A percentile compares a stretch with the other conserved stretches of the same genome.
These are phyloP conservation scores for Amiota communis DNA, from an alignment of 2,888 invertebrate genomes.

Conservation along the genomic window DNA sequence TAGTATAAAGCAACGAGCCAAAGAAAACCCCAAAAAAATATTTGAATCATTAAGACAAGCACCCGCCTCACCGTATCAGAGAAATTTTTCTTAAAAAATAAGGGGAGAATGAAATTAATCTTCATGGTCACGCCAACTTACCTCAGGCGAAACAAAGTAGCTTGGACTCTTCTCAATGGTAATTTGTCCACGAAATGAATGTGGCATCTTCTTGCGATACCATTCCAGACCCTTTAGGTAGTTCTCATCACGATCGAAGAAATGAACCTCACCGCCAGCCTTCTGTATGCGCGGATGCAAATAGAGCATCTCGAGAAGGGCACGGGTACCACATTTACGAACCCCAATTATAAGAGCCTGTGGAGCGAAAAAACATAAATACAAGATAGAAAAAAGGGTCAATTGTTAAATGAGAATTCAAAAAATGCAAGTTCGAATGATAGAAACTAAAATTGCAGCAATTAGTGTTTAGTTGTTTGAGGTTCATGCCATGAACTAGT, in stretches of 20 bases:
- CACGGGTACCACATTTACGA: constrained; percentile 96
- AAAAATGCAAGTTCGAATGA: constrained; percentile 21
- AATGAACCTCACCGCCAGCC: constrained; percentile 95
- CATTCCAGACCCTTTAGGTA: constrained; percentile 94
- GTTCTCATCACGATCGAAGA: constrained; percentile 96
- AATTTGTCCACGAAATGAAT: constrained; percentile 91
- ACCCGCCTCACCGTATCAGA: not conserved
- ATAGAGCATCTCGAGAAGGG: constrained; percentile 95
- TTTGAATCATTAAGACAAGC: not conserved
- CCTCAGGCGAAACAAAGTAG: constrained; percentile 96
- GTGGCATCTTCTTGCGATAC: constrained; percentile 96
- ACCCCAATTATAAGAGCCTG: constrained; percentile 94
- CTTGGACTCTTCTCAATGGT: constrained; percentile 98
- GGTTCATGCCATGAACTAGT: not conserved
- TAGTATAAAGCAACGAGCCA: constrained; percentile 27
- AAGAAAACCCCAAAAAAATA: constrained; percentile 13
- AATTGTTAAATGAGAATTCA: too few relatives aligned
- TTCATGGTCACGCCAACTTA: constrained; percentile 72
- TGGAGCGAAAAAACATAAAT: constrained; percentile 15
- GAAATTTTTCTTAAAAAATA: not conserved
- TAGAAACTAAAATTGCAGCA: constrained; percentile 54
- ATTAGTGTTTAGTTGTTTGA: constrained; percentile 48
- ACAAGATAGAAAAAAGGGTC: not conserved
- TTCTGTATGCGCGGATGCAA: constrained; percentile 94
- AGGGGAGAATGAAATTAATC: constrained; percentile 6